Base-by-base conservation (phyloP, 2,888 invertebrate species). In the Leucoma salicis region DNA sequence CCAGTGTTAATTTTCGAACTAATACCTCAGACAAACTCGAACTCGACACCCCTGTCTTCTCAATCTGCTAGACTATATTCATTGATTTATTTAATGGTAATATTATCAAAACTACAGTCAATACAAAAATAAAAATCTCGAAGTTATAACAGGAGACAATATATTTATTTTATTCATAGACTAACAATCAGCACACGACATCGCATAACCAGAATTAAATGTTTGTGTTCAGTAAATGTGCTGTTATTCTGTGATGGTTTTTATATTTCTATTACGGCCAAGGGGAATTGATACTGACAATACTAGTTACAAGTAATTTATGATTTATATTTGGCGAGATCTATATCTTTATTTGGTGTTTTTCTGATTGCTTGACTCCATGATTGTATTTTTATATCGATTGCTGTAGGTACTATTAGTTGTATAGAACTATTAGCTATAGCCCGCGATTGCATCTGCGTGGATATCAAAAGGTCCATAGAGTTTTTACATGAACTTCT, bases 221-320 rank as follows among this genome's bases (percentile, higher is more conserved):
- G 66, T 57, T 70, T 70, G 68, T 78, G 82, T 85, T 85, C 81
- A 86, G 86, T 86, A 79, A 78, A 76, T 63, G 62, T 63, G 54
- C 70, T 70, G 65, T 60, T 67, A 78, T 78, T 70, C 8, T 66
- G 66, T 64, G 58, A 74, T 74, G 69, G 64, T 70, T 72, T 81
- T 81, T 79, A 79, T 83, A 69, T 82, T 82, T 84, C 86, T 82
- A 85, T 87, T 82, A 84, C 70, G 59, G 59, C 70, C 67, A 69
- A 71, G 70, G 78, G 74, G 72, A 77, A 73, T 72, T 72, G 75
- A 75, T 74, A 66, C 53, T 58, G 14, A 13, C 61, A 48, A 42
- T 61, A 47, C 44, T 36, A 42, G 43, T 71, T 73, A 70, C 66
- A 66, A 57, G 69, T 75, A 73, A 80, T 82, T 82, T 82, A 84